Percentiles rank a stretch among this genome's conserved stretches.
Conservation (phyloP, 1,140 invertebrate genomes). For the Magallana angulata region DNA sequence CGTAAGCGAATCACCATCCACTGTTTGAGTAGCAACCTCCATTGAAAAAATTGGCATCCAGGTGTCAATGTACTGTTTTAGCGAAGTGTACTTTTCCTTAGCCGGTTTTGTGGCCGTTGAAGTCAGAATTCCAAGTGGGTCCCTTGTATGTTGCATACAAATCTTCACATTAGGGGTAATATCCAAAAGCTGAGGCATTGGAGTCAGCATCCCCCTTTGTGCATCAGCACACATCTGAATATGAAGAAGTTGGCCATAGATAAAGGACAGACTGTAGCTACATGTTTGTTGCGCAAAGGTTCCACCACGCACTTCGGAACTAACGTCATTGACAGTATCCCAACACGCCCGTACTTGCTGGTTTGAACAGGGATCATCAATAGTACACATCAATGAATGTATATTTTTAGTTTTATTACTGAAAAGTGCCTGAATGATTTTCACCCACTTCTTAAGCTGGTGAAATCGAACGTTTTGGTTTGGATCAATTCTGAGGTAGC, state of each 20-base stretch:
- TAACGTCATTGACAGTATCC: conserved; percentile 36
- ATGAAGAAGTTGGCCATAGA: conserved; percentile 50
- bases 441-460: conserved; percentile 38
- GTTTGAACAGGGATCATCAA: too few relatives aligned
- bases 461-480: conserved; percentile 41
- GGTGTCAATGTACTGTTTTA: conserved; percentile 49
- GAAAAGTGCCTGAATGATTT: too few relatives aligned
- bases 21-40: conserved; percentile 58
- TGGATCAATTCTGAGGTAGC: conserved; percentile 43
- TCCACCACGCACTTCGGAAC: conserved; percentile 33
- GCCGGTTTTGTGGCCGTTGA: conserved; percentile 37
- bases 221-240: conserved; percentile 60
- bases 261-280: conserved; percentile 52
- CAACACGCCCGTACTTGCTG: conserved; percentile 16
- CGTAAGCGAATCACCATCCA: conserved; percentile 32
- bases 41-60: conserved; percentile 64
- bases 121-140: conserved; percentile 55
- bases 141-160: conserved; percentile 58
- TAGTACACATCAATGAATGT: too few relatives aligned
- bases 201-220: conserved; percentile 52
- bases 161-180: conserved; percentile 56
- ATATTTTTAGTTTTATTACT: too few relatives aligned
- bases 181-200: conserved; percentile 54
- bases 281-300: conserved; percentile 18
- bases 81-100: conserved; percentile 26